A percentile compares a stretch with the other conserved stretches of the same genome.
These are phyloP conservation scores for Julus scanicus DNA, from an alignment of 2,888 invertebrate genomes.

Conservation along the genomic window DNA sequence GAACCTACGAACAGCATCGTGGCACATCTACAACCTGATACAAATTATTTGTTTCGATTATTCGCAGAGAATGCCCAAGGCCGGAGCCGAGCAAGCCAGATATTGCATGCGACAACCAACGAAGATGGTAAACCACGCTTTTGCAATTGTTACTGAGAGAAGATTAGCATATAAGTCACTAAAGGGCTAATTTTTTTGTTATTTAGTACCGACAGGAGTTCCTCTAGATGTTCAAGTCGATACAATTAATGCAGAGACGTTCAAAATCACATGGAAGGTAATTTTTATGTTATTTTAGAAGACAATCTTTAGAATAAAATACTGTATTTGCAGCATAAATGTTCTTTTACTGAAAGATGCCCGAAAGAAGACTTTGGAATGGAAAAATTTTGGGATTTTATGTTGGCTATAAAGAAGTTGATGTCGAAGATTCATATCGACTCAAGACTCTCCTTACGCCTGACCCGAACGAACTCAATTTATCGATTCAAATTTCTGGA, in stretches of 20 bases:
- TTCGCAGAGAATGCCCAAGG: conserved; percentile 54
- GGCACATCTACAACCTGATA: conserved; percentile 51
- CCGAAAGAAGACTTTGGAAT: conserved; percentile 50
- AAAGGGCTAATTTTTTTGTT: background rate
- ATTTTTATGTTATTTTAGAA: conserved; percentile 40
- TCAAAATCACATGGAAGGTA: conserved; percentile 55
- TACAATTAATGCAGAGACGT: conserved; percentile 52
- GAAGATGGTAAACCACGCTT: conserved; percentile 49
- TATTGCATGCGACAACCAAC: conserved; percentile 28
- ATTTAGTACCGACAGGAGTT: conserved; percentile 49
- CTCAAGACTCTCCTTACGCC: conserved; percentile 59
- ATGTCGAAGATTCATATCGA: conserved; percentile 58
- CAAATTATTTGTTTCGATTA: conserved; percentile 49
- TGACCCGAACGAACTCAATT: conserved; percentile 56
- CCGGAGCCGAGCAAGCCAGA: conserved; percentile 52
- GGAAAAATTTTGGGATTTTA: conserved; percentile 59
- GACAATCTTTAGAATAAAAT: background rate
- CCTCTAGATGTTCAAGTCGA: conserved; percentile 54
- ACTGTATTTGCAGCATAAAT: conserved; percentile 60
- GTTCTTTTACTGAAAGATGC: conserved; percentile 63
- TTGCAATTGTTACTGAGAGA: background rate
- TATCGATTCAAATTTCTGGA: conserved; percentile 57
- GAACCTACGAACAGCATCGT: conserved; percentile 53
- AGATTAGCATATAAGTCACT: conserved; percentile 1
- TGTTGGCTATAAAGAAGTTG: conserved; percentile 59